These are phyloP conservation scores for Trichomycterus rosablanca DNA, from an alignment of 2,113 vertebrate genomes.

Conservation along the genomic window DNA sequence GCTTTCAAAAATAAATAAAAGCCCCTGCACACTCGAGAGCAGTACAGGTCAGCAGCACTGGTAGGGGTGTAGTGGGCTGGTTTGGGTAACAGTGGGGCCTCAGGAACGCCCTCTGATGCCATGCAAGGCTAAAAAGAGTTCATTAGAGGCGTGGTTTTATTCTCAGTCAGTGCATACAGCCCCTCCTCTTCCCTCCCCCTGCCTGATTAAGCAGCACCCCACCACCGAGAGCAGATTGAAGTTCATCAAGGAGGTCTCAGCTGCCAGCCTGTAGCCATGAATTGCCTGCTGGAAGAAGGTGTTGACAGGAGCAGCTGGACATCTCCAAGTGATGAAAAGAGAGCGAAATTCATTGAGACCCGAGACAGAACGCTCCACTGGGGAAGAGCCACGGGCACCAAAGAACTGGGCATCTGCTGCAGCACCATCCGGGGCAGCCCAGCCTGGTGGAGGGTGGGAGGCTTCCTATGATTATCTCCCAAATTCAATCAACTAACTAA, in stretches of 20 bases:
- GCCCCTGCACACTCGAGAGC: slow-evolving; percentile 10
- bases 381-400: slow-evolving; percentile 51
- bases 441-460: slow-evolving; percentile 43
- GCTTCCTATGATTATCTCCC: neutral
- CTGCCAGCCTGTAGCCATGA: slow-evolving; percentile 88
- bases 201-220: slow-evolving; percentile 74
- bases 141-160: slow-evolving; percentile 69
- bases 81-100: too few relatives aligned
- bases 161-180: slow-evolving; percentile 67
- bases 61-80: slow-evolving; percentile 55
- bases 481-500: neutral
- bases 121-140: slow-evolving; percentile 68
- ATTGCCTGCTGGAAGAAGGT: slow-evolving; percentile 91
- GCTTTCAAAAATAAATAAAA: slow-evolving; percentile 60
- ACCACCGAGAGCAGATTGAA: slow-evolving; percentile 79
- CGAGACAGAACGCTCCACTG: slow-evolving; percentile 75
- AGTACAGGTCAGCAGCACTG: slow-evolving; percentile 21
- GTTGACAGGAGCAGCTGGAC: slow-evolving; percentile 98
- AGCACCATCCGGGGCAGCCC: slow-evolving; percentile 53
- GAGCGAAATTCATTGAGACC: slow-evolving; percentile 83
- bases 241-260: slow-evolving; percentile 87
- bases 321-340: slow-evolving; percentile 89
- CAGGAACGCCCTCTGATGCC: slow-evolving; percentile 49
- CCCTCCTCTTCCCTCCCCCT: slow-evolving; percentile 62
- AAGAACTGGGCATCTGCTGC: slow-evolving; percentile 59